Evolutionary conservation across 2,113 vertebrate species (phyloP).

Genomic region (Condylura cristata): DNA sequence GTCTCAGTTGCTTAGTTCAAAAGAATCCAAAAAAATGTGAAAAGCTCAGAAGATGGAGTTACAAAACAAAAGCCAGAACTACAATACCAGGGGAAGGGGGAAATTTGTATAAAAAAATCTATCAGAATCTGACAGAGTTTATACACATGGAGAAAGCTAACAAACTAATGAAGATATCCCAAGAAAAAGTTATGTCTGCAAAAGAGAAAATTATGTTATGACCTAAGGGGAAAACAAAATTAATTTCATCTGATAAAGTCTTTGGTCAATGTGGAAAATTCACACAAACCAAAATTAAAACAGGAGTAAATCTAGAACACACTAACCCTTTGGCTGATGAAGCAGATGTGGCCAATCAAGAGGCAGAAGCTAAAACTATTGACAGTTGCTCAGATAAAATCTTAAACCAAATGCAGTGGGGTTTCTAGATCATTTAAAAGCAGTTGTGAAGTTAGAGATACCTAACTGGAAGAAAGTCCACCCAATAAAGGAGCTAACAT

Average conservation of each 20-base stretch:
- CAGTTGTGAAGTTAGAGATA: background rate
- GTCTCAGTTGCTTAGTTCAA: background rate
- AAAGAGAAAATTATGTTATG: constrained; percentile 18
- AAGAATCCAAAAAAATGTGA: background rate
- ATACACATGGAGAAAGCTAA: background rate
- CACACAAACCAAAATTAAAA: background rate
- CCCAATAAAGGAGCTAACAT: background rate
- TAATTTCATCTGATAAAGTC: constrained; percentile 9
- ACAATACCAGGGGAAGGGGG: background rate
- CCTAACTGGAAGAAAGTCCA: background rate
- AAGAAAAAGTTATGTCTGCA: constrained; percentile 14
- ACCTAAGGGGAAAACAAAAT: constrained; percentile 22
- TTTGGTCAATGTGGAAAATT: constrained; percentile 3
- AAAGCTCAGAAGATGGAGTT: background rate
- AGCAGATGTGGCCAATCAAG: background rate
- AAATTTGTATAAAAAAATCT: background rate
- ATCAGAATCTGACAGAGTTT: background rate
- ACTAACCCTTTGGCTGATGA: background rate
- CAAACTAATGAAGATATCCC: background rate
- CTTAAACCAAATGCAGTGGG: background rate
- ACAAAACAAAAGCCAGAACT: background rate
- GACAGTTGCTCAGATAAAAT: background rate
- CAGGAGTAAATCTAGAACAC: background rate
- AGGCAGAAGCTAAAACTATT: background rate
- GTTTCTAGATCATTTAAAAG: background rate